Percentiles rank a stretch among this genome's conserved stretches.
These are phyloP conservation scores for Pardosa pseudoannulata DNA, from an alignment of 2,888 invertebrate genomes.

Conservation along the genomic window DNA sequence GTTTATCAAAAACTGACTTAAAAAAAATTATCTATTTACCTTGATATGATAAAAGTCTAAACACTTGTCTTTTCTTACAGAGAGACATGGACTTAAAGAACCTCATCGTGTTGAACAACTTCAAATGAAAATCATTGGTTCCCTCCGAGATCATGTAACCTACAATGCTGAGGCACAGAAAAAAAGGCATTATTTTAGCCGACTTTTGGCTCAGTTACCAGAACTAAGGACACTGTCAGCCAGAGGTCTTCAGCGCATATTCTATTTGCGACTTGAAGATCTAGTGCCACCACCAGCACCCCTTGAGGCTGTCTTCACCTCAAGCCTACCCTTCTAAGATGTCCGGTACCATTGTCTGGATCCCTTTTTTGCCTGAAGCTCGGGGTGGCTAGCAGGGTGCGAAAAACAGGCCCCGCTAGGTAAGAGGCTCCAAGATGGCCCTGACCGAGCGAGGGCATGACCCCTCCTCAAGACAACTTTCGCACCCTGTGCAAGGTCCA, in stretches of 20 bases:
- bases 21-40: too few species aligned
- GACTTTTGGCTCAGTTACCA: slow-evolving; percentile 92
- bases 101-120: slow-evolving; percentile 94
- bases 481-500: slow-evolving; percentile 69
- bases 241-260: slow-evolving; percentile 95
- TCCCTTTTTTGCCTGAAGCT: slow-evolving; percentile 53
- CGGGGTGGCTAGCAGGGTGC: slow-evolving; percentile 72
- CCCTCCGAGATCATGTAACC: slow-evolving; percentile 96
- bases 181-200: slow-evolving; percentile 95
- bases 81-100: slow-evolving; percentile 93
- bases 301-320: slow-evolving; percentile 96
- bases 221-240: slow-evolving; percentile 94
- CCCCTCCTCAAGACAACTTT: slow-evolving; percentile 60
- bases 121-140: slow-evolving; percentile 97
- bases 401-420: slow-evolving; percentile 66
- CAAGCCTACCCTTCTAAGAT: slow-evolving; percentile 91
- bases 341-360: slow-evolving; percentile 4
- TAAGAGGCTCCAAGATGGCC: slow-evolving; percentile 19
- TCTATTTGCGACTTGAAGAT: slow-evolving; percentile 94
- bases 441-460: slow-evolving; percentile 56
- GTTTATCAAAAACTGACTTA: too few species aligned
- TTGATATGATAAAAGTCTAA: too few species aligned
- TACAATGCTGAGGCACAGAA: slow-evolving; percentile 91
- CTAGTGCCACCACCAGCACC: slow-evolving; percentile 93
- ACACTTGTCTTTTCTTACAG: slow-evolving; percentile 81